phyloP scores from a whole-genome alignment of 1,140 invertebrate genomes.

The Manduca sexta region DNA sequence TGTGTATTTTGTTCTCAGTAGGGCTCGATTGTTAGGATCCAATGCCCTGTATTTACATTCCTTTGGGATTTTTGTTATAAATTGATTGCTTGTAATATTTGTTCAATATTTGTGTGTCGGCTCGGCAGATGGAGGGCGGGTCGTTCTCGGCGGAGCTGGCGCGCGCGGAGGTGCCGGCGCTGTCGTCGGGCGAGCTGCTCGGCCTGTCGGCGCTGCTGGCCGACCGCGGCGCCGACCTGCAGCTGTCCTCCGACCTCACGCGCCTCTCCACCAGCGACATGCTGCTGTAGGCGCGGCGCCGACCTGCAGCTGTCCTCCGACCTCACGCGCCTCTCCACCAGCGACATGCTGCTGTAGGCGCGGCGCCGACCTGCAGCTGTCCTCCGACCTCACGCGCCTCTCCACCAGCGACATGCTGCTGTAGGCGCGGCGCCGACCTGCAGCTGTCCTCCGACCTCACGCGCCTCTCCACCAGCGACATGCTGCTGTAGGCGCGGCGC shows the following conservation, averaged over 20 bases:
- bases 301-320: conserved; percentile 8
- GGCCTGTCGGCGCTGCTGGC: conserved; percentile 21
- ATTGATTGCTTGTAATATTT: too few relatives aligned
- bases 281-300: conserved; percentile 13
- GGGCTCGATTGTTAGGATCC: too few relatives aligned
- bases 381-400: not conserved
- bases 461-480: not conserved
- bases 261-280: conserved; percentile 1
- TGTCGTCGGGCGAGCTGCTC: conserved; percentile 25
- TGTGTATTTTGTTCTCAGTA: too few relatives aligned
- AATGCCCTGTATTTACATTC: too few relatives aligned
- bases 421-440: conserved; percentile 16
- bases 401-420: conserved; percentile 1
- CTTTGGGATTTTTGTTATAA: too few relatives aligned
- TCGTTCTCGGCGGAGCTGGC: conserved; percentile 24
- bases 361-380: conserved; percentile 12
- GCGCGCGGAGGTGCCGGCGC: conserved; percentile 20
- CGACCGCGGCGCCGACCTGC: conserved; percentile 18
- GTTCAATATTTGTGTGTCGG: too few relatives aligned
- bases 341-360: conserved; percentile 7
- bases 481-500: too few relatives aligned
- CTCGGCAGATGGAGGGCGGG: conserved; percentile 21
- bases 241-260: conserved; percentile 2
- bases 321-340: conserved; percentile 1
- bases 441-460: conserved; percentile 3